Base-by-base conservation (phyloP, 2,113 vertebrate genomes). In the Nansenia antarctica region DNA sequence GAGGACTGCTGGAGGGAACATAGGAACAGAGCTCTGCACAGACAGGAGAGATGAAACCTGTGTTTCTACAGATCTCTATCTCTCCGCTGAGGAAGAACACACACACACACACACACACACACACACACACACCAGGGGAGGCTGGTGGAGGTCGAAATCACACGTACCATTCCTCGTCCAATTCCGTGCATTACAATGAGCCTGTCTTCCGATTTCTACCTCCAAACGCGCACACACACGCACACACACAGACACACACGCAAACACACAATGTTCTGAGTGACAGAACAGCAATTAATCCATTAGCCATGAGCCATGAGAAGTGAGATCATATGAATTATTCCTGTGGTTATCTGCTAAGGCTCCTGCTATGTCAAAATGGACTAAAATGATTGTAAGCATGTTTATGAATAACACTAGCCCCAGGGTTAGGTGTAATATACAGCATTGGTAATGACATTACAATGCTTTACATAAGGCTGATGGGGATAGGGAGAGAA, bases 21-120 rank as follows among this genome's bases (percentile, higher is more conserved):
- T 35, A 47, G 69, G 69, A n/a, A n/a, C n/a, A n/a, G n/a, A 69
- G 22, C 0, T 57, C 62, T 2, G 73, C 76, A 57, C 65, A 55
- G 61, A 32, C 58, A 2, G 49, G 60, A 77, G 61, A 63, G 61
- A 62, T 71, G 73, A 77, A 86, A 85, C 81, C 73, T 64, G 15
- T 72, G 73, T 67, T 15, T 14, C 69, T 72, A 18, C 52, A 27
- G 18, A 11, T 32, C 57, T 55, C 1, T 60, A 8, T 20, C 30
- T n/a, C 8, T 60, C 57, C 9, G 12, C 52, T 11, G 9, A 49
- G 9, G 26, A 20, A 54, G 7, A 9, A 11, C 9, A 9, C 24
- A 26, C 52, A 26, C 52, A 26, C 52, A 3, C 52, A 11, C 52
- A 24, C 52, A 9, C 52, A 24, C 22, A 11, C 52, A 54, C 52